Conservation (phyloP, 2,888 invertebrate species). For the Lepas anatifera region DNA sequence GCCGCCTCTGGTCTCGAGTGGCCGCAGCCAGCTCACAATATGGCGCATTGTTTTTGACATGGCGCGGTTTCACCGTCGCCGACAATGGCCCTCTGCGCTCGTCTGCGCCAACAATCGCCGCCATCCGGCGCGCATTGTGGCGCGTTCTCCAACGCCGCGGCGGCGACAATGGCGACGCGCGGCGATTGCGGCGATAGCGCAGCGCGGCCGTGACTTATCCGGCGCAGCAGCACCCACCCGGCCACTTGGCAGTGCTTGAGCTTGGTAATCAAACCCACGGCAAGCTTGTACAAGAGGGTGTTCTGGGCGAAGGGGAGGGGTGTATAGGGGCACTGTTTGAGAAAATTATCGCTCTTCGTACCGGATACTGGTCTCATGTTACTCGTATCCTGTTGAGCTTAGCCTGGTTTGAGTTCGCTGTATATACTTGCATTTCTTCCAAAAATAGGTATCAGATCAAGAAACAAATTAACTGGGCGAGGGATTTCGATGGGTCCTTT, state of each 20-base stretch:
- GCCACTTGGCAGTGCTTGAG: neutral
- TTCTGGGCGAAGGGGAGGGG: too few relatives aligned
- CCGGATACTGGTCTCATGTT: too few relatives aligned
- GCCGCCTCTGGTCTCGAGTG: neutral
- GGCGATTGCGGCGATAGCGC: constrained; percentile 10
- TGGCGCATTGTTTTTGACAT: constrained; percentile 3
- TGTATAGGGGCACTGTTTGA: too few relatives aligned
- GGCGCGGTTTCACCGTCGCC: neutral
- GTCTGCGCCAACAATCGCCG: constrained; percentile 1
- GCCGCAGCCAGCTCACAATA: neutral
- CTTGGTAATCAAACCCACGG: neutral
- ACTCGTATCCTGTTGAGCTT: too few relatives aligned
- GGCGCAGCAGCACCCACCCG: neutral
- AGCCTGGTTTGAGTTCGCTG: too few relatives aligned
- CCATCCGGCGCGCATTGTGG: constrained; percentile 9
- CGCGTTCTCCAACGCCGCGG: neutral
- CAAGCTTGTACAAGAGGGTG: too few relatives aligned
- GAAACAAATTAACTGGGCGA: too few relatives aligned
- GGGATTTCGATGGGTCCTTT: too few relatives aligned
- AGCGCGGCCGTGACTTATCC: constrained; percentile 6
- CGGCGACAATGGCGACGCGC: neutral
- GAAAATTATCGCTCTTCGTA: too few relatives aligned
- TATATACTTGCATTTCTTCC: too few relatives aligned
- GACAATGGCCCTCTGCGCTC: neutral
- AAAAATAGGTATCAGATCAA: too few relatives aligned